Evolutionary conservation across 2,797 vertebrate genomes (phyloP).

Genomic region (Poeciliopsis turneri): DNA sequence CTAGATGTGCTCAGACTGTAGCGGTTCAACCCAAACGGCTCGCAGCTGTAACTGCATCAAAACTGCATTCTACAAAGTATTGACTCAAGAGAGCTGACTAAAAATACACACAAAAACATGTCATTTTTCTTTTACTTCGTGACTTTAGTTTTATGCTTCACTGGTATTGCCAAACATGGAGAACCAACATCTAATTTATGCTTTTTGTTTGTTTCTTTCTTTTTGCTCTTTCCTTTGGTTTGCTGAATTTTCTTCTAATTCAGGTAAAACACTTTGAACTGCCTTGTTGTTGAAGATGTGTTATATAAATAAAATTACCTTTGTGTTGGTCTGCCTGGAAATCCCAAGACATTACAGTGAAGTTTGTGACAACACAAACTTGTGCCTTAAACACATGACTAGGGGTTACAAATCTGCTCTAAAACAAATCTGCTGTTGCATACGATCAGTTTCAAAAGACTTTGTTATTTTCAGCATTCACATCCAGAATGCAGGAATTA

Average conservation of each 20-base stretch:
- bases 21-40: not conserved
- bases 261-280: too few species aligned
- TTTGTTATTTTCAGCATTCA: not conserved
- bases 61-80: not conserved
- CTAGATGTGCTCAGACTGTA: not conserved
- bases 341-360: not conserved
- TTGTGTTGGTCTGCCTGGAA: not conserved
- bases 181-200: too few species aligned
- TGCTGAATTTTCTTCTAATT: too few species aligned
- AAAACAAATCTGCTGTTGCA: not conserved
- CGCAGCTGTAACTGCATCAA: not conserved
- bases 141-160: not conserved
- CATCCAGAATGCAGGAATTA: not conserved
- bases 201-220: too few species aligned
- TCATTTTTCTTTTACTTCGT: not conserved
- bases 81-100: not conserved
- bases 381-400: not conserved
- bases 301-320: too few species aligned
- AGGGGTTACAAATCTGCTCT: not conserved
- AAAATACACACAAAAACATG: not conserved
- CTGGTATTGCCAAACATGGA: too few species aligned
- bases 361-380: not conserved
- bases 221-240: too few species aligned
- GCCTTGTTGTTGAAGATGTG: too few species aligned
- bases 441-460: not conserved